Evolutionary conservation across 2,888 invertebrate species (phyloP), one percentile per base, ranked within the genome.

Genomic region (Hemicrepidius hirtus): DNA sequence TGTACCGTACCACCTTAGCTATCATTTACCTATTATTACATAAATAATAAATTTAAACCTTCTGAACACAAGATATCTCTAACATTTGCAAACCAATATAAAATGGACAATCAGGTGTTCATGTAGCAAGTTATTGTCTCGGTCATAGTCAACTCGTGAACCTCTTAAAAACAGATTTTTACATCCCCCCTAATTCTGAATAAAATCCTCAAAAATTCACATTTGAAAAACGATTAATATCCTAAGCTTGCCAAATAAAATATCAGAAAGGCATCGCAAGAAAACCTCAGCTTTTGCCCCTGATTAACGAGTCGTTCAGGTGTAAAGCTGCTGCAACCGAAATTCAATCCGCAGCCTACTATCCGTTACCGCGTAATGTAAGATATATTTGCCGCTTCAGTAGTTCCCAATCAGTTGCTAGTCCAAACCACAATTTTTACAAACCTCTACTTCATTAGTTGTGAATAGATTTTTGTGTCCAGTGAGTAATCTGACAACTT

Each of bases 331-430:
- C 81, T 81, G 83, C 83, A 84, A 85, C 84, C 84, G 86, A 86
- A 86, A 86, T 83, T 82, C 83, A 84, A 86, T 86, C 84, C 83
- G 76, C 76, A 77, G 78, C 76, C 79, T 80, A 82, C 85, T 85
- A 85, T 85, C 85, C 83, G 83, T 85, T 85, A 85, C 85, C 79
- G 82, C 85, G 86, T 85, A 86, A 86, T 84, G 85, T 85, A 85
- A 85, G 86, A 85, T 85, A 85, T 81, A 85, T 86, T 86, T 86
- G 83, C 85, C 82, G 85, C 85, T 84, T 83, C 81, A 82, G 80
- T 85, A 82, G 76, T 75, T 84, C 81, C 80, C 84, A 84, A 84
- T 85, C 84, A 84, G 84, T 83, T 81, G 82, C 82, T 82, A 84
- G 82, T 82, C 73, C 79, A 81, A 81, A 83, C 84, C 85, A 82